Evolutionary conservation across 2,888 invertebrate species (phyloP), one percentile per base, ranked within the genome.

Genomic region (Notocelia uddmanniana): DNA sequence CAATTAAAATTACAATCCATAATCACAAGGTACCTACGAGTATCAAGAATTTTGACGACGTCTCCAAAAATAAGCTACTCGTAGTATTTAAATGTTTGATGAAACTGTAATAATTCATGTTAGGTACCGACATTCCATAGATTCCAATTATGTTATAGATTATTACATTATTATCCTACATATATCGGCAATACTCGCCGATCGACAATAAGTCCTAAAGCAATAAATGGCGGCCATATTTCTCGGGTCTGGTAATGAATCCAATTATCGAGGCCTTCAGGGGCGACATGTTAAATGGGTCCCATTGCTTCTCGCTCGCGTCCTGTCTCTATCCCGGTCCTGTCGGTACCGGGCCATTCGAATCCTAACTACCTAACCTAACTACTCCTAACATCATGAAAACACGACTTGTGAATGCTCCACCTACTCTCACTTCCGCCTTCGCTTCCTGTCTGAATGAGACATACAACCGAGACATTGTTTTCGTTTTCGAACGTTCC

Each of bases 231-330:
- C 73, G 71, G 78, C 85, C 79, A 91, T 91, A 91, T 90, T 88
- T 90, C 77, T 85, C 83, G 80, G 74, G 77, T 74, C 83, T 80
- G 81, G 89, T 90, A 90, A 89, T 91, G 90, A 90, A 90, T 89
- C 91, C 90, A 91, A 91, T 91, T 90, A 91, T 89, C 85, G 88
- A 79, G 81, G 83, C 85, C 83, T 85, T 83, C 82, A 79, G 80
- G 83, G 85, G 82, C 84, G 90, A 90, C 81, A 81, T 90, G 89
- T 89, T 90, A 87, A 90, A 91, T 90, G 88, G 84, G 81, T 81
- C 79, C 84, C 86, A 86, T 86, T 86, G 86, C 84, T 70, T 67
- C 72, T 60, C 52, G 67, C 67, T 82, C 77, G 77, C 76, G 78
- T 73, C 76, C 77, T 77, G 77, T 76, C 79, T 79, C 78, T 78